phyloP scores from a whole-genome alignment of 2,888 invertebrate species.

The Ptychoptera albimana region DNA sequence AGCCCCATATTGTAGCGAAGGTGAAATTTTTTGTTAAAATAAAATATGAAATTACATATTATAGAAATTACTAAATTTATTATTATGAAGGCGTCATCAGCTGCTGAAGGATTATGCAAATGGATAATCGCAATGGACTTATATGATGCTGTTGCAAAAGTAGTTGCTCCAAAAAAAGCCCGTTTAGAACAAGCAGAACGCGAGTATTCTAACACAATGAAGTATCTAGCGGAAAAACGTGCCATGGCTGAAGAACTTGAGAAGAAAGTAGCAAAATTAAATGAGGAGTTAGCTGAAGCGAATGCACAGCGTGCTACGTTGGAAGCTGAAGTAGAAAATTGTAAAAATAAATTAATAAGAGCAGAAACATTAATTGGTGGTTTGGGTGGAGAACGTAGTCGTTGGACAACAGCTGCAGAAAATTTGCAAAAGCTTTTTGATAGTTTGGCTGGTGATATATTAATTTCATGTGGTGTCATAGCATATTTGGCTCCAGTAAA shows the following conservation, averaged over 20 bases:
- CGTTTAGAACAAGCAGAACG: constrained; percentile 65
- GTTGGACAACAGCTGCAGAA: constrained; percentile 68
- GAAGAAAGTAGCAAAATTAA: constrained; percentile 54
- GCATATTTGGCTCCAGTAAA: constrained; percentile 82
- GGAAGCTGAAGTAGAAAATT: constrained; percentile 63
- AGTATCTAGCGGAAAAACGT: constrained; percentile 68
- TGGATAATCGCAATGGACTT: constrained; percentile 90
- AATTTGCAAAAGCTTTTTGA: constrained; percentile 60
- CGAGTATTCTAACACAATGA: constrained; percentile 70
- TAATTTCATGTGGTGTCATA: constrained; percentile 76
- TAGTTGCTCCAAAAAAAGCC: constrained; percentile 77
- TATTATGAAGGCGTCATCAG: constrained; percentile 56
- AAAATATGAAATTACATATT: not conserved
- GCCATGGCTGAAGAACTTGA: constrained; percentile 61
- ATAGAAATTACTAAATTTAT: constrained; percentile 1
- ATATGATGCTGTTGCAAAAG: constrained; percentile 73
- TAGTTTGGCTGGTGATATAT: constrained; percentile 74
- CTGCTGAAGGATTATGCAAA: constrained; percentile 84
- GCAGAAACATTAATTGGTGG: constrained; percentile 81
- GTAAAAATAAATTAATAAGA: constrained; percentile 66
- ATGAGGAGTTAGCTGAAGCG: constrained; percentile 52
- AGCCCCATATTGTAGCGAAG: constrained; percentile 60
- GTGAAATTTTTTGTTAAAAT: constrained; percentile 19
- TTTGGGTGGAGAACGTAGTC: constrained; percentile 71
- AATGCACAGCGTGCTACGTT: constrained; percentile 42